phyloP scores from a whole-genome alignment of 2,888 invertebrate species.

The Halictus ligatus region DNA sequence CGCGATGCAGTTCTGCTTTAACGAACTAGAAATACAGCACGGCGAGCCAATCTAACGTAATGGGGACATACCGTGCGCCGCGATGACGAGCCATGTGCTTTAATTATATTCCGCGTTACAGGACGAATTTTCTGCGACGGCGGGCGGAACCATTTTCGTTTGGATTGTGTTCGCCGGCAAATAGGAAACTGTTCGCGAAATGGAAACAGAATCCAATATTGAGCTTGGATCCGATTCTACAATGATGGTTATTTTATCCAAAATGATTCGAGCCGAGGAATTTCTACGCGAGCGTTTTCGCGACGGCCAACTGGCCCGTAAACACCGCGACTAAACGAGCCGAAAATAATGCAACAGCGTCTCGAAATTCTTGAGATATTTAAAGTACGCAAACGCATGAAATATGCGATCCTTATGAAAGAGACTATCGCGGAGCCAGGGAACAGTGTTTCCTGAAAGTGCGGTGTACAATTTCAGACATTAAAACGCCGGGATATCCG shows the following conservation, averaged over 20 bases:
- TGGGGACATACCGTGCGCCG: slow-evolving; percentile 50
- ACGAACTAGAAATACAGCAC: slow-evolving; percentile 58
- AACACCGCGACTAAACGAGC: too few relatives aligned
- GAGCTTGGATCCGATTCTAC: not conserved
- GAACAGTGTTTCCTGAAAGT: not conserved
- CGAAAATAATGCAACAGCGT: too few relatives aligned
- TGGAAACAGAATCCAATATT: slow-evolving; percentile 21
- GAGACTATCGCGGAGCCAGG: not conserved
- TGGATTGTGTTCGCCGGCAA: slow-evolving; percentile 10
- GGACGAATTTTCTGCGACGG: slow-evolving; percentile 42
- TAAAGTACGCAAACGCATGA: not conserved
- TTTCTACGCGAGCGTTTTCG: not conserved
- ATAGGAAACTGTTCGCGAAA: slow-evolving; percentile 34
- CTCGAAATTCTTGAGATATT: not conserved
- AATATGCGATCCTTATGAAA: not conserved
- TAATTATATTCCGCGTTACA: slow-evolving; percentile 53
- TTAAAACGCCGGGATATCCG: not conserved
- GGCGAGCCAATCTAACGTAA: slow-evolving; percentile 39
- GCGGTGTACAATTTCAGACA: not conserved
- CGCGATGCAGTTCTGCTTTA: slow-evolving; percentile 45
- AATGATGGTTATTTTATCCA: slow-evolving; percentile 11
- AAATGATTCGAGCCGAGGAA: not conserved
- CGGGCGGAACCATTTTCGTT: not conserved
- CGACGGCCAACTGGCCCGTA: too few relatives aligned
- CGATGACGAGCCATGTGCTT: slow-evolving; percentile 56